Base-by-base conservation (phyloP, 35 echinoderm and acorn worm species). In the Hemicentrotus pulcherrimus region DNA sequence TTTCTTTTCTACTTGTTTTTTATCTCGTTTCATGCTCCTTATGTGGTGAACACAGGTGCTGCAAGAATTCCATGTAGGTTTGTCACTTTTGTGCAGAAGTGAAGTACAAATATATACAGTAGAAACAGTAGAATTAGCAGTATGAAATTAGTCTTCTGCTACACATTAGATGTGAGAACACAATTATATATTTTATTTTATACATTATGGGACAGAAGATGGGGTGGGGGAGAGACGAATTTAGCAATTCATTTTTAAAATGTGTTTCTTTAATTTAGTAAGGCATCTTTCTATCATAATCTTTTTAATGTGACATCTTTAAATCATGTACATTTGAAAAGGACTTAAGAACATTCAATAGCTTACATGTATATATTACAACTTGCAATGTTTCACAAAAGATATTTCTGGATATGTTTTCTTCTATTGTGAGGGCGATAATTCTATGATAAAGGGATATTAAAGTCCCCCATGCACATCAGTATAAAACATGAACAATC, bases 51-150 rank as follows among this genome's bases (percentile, higher is more conserved):
- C 91, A 93, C 91, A 93, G 91, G 91, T 93, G 91, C 91, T 93
- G 48, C 91, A 93, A 93, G 91, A 93, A 58, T 93, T 46, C 45
- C 46, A 93, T 15, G 91, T 93, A 93, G 91, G 91, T 93, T 93
- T 90, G 88, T 33, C 65, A 78, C 65, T 78, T 78, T 22, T 78
- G 65, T 78, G 65, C 65, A 78, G 24, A 78, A 78, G 65, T 78
- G 65, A 22, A 78, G 65, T 78, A 78, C 24, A 78, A 41, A 78
- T 78, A 78, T 70, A 70, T 78, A 78, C 65, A 78, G 24, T 78
- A 78, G 65, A 78, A 11, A 78, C 65, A n/a, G 65, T 78, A 78
- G 65, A 78, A n/a, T 78, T 78, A 78, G 65, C 65, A 78, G 65
- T 78, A 78, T 78, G 4, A 22, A 78, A 78, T 78, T 78, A 5